A percentile compares a stretch with the other conserved stretches of the same genome.
Conservation (phyloP, 2,113 vertebrate species). For the Semnornis frantzii region DNA sequence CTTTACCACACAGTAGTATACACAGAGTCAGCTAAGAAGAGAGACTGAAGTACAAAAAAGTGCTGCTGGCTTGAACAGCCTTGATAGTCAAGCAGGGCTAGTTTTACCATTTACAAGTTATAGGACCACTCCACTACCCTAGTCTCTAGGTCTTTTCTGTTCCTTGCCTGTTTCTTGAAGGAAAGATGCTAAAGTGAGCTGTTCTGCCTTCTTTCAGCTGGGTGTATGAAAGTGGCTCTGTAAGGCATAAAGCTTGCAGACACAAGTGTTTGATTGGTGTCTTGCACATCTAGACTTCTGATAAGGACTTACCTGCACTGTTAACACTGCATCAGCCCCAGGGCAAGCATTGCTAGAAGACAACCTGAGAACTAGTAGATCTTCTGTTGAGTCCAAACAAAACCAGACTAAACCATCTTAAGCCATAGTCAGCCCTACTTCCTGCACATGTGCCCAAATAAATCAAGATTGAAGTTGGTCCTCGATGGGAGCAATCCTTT, state of each 20-base stretch:
- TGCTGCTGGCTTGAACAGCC: background rate
- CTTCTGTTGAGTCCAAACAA: background rate
- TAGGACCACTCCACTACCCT: background rate
- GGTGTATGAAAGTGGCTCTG: background rate
- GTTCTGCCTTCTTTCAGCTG: background rate
- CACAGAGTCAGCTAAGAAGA: background rate
- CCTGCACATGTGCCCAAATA: background rate
- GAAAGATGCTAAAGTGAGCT: background rate
- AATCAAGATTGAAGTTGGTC: background rate
- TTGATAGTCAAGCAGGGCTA: background rate
- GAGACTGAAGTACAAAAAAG: background rate
- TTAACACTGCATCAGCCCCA: background rate
- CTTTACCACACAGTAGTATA: background rate
- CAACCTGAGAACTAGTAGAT: background rate
- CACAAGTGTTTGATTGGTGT: background rate
- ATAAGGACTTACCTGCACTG: background rate
- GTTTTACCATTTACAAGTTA: background rate
- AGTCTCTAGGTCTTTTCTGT: background rate
- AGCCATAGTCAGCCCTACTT: background rate
- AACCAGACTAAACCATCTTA: background rate
- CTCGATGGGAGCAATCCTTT: background rate
- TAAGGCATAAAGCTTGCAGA: background rate
- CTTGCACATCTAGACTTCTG: background rate
- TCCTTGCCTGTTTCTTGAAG: background rate
- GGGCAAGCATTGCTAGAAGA: background rate